Conservation (phyloP, 2,797 vertebrate species). For the Trichosurus vulpecula region DNA sequence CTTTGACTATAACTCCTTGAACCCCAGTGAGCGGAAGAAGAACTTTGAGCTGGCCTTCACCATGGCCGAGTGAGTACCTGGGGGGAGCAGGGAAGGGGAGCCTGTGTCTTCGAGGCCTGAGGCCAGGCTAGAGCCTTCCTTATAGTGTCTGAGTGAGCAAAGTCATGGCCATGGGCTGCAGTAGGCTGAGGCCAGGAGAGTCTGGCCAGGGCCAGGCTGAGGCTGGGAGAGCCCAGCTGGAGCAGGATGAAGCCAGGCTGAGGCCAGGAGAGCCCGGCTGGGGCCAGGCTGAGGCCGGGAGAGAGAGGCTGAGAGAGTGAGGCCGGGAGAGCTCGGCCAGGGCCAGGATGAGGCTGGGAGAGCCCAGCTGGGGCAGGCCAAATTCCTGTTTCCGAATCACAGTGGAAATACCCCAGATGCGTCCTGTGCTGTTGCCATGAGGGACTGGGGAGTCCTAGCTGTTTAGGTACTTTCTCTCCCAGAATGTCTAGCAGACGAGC, state of each 20-base stretch:
- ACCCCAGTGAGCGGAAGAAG: slow-evolving; percentile 88
- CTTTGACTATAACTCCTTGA: slow-evolving; percentile 92
- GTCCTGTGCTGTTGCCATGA: slow-evolving; percentile 30
- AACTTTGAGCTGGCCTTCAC: slow-evolving; percentile 95
- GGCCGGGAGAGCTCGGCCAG: not conserved
- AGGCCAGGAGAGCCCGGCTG: too few species aligned
- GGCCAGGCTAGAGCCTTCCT: too few species aligned
- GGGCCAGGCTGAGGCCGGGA: too few species aligned
- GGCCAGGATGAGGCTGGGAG: not conserved
- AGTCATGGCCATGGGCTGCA: too few species aligned
- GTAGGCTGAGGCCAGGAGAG: too few species aligned
- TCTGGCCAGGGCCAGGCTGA: not conserved
- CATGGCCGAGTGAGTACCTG: slow-evolving; percentile 91
- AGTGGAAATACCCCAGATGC: not conserved
- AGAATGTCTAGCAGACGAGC: not conserved
- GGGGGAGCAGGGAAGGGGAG: fast-evolving
- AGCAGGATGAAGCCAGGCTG: too few species aligned
- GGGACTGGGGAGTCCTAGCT: not conserved
- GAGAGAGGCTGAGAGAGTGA: too few species aligned
- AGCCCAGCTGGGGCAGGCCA: too few species aligned
- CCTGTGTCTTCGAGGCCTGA: not conserved
- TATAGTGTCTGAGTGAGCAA: too few species aligned
- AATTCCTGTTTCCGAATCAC: not conserved
- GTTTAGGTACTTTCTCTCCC: not conserved
- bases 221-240: too few species aligned